Percentiles rank a stretch among this genome's conserved stretches.
Evolutionary conservation across 2,888 invertebrate species (phyloP).

Genomic region (Eilema depressum): DNA sequence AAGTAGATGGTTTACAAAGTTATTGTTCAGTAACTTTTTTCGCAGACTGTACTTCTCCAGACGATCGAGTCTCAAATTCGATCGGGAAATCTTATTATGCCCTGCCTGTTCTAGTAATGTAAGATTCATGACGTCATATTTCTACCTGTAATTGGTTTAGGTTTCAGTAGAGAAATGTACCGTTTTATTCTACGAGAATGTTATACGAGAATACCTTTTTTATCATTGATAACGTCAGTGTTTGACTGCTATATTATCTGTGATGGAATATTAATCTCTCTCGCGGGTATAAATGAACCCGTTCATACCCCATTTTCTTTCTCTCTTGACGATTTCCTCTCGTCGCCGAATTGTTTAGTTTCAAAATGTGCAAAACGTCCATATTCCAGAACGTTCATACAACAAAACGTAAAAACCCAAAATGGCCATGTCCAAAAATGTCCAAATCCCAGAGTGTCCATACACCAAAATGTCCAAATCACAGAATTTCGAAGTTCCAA

Average conservation of each 20-base stretch:
- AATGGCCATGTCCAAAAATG: too few relatives aligned
- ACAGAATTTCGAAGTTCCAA: too few relatives aligned
- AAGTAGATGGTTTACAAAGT: background rate
- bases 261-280: too few relatives aligned
- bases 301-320: too few relatives aligned
- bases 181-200: background rate
- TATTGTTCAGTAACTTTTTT: background rate
- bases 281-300: too few relatives aligned
- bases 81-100: background rate
- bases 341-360: too few relatives aligned
- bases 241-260: background rate
- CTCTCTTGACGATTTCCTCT: too few relatives aligned
- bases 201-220: background rate
- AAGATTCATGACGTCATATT: background rate
- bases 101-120: background rate
- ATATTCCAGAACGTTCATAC: too few relatives aligned
- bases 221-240: background rate
- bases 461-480: too few relatives aligned
- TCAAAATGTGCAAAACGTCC: too few relatives aligned
- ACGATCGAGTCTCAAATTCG: background rate
- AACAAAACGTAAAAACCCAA: too few relatives aligned
- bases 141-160: slow-evolving; percentile 8
- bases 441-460: too few relatives aligned
- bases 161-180: background rate
- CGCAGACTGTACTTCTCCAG: background rate